phyloP scores from a whole-genome alignment of 2,888 invertebrate genomes.

The Meta bourneti region DNA sequence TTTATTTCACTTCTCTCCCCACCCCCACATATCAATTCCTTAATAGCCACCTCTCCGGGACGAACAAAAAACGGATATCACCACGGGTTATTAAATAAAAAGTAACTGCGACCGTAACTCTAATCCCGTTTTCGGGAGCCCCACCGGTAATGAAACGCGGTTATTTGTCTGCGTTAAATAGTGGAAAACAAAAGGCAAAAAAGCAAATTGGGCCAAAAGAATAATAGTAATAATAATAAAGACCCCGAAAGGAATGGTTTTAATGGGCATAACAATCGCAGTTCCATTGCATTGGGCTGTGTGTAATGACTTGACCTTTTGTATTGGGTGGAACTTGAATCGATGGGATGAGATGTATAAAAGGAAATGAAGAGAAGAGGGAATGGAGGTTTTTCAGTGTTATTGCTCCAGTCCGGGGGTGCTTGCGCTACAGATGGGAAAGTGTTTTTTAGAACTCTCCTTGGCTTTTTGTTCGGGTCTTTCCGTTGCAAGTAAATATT shows the following conservation, averaged over 20 bases:
- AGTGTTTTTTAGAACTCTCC: too few species aligned
- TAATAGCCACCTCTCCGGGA: conserved; percentile 19
- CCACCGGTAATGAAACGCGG: conserved; percentile 53
- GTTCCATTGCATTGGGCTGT: conserved; percentile 35
- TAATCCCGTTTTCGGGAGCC: conserved; percentile 35
- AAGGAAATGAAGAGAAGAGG: too few species aligned
- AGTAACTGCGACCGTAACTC: conserved; percentile 69
- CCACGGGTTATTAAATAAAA: conserved; percentile 74
- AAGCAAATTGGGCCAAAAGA: neutral
- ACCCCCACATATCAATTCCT: neutral
- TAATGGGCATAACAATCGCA: conserved; percentile 56
- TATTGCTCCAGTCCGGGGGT: too few species aligned
- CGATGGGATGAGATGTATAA: neutral
- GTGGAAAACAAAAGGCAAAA: conserved; percentile 12
- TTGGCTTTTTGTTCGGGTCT: too few species aligned
- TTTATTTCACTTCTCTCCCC: conserved; percentile 59
- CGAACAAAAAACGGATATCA: conserved; percentile 48
- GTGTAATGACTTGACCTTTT: conserved; percentile 57
- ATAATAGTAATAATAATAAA: neutral
- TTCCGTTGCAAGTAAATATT: too few species aligned
- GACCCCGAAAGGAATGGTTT: conserved; percentile 15
- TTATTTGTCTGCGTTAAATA: conserved; percentile 68
- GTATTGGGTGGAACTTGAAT: neutral
- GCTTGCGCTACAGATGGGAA: too few species aligned
- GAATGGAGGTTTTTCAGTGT: too few species aligned